Base-by-base conservation (phyloP, 2,888 invertebrate species). In the Diabrotica balteata region DNA sequence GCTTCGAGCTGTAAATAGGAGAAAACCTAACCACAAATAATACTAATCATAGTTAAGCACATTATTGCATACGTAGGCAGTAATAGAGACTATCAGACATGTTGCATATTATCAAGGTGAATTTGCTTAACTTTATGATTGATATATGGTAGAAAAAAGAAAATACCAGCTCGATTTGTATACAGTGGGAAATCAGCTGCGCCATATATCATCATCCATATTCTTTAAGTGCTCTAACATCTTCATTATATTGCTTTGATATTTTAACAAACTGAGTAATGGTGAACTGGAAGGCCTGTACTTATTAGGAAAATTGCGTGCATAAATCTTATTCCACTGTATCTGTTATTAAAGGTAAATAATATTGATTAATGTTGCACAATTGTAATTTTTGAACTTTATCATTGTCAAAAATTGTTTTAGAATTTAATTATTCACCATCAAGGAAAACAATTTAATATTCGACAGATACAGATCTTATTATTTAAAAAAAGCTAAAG, bases 11-110 rank as follows among this genome's bases (percentile, higher is more conserved):
- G 64, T 64, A 63, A 63, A 63, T 63, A 59, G 63, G 44, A 57
- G 64, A 64, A 58, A 45, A 58, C 58, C 46, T 64, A 63, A 63
- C 63, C 64, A 53, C 58, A 64, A 64, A 64, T 64, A 64, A 64
- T 64, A 58, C 51, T 64, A 64, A 59, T 52, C 58, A 62, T 55
- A 62, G 62, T 58, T 59, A 49, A 50, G 45, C 51, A 52, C 46
- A 64, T 64, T 64, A 64, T 59, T 58, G 51, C 52, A 46, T 11
- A 52, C 46, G 64, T 64, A 59, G 64, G 64, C 32, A 44, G 60
- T 60, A 60, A 60, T 60, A 60, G 60, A 62, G 62, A 62, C 42
- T 47, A 62, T 32, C 62, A 55, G 55, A 49, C 49, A 46, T 47
- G 46, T 49, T 55, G 49, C 47, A 55, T 55, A 51, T 43, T 54